These are phyloP conservation scores for Zele albiditarsus DNA, from an alignment of 2,888 invertebrate species.

Conservation along the genomic window DNA sequence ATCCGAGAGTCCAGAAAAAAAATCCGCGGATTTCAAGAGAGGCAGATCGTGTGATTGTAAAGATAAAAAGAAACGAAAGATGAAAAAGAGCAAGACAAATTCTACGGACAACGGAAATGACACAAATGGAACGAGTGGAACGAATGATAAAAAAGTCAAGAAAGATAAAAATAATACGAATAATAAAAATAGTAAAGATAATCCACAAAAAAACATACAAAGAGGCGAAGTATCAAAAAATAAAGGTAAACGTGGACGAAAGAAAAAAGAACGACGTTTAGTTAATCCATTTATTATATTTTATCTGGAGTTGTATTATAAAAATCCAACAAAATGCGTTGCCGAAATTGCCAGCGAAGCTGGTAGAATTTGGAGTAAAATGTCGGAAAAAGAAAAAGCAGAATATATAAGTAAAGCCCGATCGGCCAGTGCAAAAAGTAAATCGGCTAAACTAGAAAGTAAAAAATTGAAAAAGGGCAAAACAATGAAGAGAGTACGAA, in stretches of 20 bases:
- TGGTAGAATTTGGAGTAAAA: constrained; percentile 58
- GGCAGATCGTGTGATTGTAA: constrained; percentile 26
- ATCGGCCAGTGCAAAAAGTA: constrained; percentile 45
- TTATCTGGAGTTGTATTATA: constrained; percentile 59
- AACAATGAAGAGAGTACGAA: constrained; percentile 18
- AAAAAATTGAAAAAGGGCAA: neutral
- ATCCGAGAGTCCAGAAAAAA: constrained; percentile 17
- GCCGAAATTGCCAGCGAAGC: constrained; percentile 60
- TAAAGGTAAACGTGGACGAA: constrained; percentile 27
- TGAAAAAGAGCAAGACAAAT: constrained; percentile 29
- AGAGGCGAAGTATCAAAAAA: neutral
- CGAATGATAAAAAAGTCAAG: constrained; percentile 34
- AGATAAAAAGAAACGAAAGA: neutral
- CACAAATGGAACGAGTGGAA: constrained; percentile 42
- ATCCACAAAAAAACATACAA: no score
- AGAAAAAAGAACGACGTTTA: constrained; percentile 44
- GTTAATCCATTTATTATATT: constrained; percentile 63
- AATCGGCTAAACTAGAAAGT: constrained; percentile 12
- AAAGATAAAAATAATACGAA: constrained; percentile 31
- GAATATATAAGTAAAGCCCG: constrained; percentile 54
- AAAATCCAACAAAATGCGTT: constrained; percentile 52
- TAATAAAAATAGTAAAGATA: neutral
- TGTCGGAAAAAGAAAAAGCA: constrained; percentile 53
- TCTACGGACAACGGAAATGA: constrained; percentile 39
- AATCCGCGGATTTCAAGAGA: constrained; percentile 11